phyloP scores from a whole-genome alignment of 2,113 vertebrate genomes.

The Onychostruthus taczanowskii region DNA sequence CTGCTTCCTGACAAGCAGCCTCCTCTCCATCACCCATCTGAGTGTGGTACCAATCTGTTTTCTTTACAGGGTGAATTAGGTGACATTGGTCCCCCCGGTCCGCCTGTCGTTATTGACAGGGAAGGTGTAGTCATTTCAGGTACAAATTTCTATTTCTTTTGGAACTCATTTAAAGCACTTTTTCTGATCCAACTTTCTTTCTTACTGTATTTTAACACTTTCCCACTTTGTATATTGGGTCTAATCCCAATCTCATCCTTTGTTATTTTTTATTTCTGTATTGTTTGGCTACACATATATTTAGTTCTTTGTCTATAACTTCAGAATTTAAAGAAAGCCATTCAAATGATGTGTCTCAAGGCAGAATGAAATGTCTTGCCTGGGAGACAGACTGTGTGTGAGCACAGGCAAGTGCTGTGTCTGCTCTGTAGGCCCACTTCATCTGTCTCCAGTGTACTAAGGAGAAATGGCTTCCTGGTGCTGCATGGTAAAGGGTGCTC shows the following conservation, averaged over 20 bases:
- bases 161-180: neutral
- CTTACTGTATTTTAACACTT: neutral
- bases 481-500: neutral
- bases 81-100: slow-evolving; percentile 80
- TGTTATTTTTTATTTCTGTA: neutral
- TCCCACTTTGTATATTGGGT: neutral
- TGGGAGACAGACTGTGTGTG: neutral
- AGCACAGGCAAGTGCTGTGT: neutral
- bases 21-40: neutral
- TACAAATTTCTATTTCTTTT: slow-evolving; percentile 49
- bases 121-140: slow-evolving; percentile 71
- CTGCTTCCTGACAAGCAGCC: neutral
- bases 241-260: neutral
- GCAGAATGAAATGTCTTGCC: neutral
- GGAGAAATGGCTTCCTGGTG: neutral
- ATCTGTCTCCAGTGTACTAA: neutral
- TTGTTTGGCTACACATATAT: neutral
- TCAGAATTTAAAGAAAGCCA: neutral
- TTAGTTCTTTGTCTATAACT: neutral
- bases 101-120: slow-evolving; percentile 43
- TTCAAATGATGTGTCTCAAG: neutral
- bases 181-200: neutral
- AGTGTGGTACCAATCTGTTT: neutral
- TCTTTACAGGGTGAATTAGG: slow-evolving; percentile 85
- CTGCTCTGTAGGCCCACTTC: neutral